Conservation (phyloP, 2,113 vertebrate species). For the Serinus canaria region DNA sequence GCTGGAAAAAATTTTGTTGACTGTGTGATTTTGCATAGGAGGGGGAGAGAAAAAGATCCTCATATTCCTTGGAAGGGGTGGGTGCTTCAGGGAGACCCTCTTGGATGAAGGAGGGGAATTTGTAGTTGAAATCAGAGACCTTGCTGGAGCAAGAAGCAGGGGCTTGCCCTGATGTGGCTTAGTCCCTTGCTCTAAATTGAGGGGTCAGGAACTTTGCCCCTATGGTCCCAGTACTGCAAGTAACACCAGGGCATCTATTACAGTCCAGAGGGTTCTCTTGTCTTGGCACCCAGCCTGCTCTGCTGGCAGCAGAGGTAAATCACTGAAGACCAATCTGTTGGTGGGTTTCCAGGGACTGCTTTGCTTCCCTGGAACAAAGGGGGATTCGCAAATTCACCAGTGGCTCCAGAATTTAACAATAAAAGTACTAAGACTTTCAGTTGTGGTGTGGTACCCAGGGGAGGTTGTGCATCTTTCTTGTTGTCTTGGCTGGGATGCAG, state of each 20-base stretch:
- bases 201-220: neutral
- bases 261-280: neutral
- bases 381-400: neutral
- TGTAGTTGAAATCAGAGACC: neutral
- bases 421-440: neutral
- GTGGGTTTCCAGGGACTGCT: neutral
- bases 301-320: neutral
- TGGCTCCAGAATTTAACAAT: neutral
- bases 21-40: conserved; percentile 13
- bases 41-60: neutral
- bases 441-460: neutral
- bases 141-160: neutral
- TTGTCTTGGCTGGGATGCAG: rapidly evolving
- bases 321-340: rapidly evolving
- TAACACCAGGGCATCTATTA: neutral
- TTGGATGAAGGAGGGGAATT: neutral
- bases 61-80: neutral
- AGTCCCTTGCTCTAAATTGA: rapidly evolving
- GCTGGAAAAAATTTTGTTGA: conserved; percentile 43
- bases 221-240: rapidly evolving
- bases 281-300: rapidly evolving
- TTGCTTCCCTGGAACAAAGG: neutral
- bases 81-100: neutral
- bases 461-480: rapidly evolving
- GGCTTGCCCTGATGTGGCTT: rapidly evolving